Evolutionary conservation across 2,797 vertebrate species (phyloP).

Genomic region (Aeoliscus strigatus): DNA sequence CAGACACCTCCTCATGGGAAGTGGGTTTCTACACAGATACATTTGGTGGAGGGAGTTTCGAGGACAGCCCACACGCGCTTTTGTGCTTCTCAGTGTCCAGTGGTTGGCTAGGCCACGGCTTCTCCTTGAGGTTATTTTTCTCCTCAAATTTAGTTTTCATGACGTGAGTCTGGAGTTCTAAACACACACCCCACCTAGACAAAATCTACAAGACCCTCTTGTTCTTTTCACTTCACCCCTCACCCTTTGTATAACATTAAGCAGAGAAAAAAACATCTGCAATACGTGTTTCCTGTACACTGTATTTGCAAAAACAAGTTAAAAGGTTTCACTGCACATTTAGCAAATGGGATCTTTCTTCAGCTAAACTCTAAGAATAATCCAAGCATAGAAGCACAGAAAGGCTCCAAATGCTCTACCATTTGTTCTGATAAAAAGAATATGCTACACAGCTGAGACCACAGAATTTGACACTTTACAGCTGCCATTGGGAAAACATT

Average conservation of each 20-base stretch:
- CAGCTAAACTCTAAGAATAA: constrained; percentile 35
- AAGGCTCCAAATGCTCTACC: constrained; percentile 40
- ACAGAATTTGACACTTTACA: constrained; percentile 66
- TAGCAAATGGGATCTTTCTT: constrained; percentile 31
- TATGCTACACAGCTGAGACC: constrained; percentile 70
- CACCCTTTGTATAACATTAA: constrained; percentile 10
- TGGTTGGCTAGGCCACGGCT: constrained; percentile 62
- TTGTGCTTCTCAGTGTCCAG: constrained; percentile 58
- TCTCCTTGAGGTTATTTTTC: constrained; percentile 75
- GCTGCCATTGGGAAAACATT: constrained; percentile 69
- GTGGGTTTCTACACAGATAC: constrained; percentile 51
- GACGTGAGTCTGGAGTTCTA: constrained; percentile 63
- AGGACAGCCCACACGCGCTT: constrained; percentile 72
- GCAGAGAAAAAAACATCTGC: constrained; percentile 19
- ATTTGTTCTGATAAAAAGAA: constrained; percentile 64
- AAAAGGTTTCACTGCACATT: too few species aligned
- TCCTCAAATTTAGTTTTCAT: constrained; percentile 62
- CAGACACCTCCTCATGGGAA: constrained; percentile 45
- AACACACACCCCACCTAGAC: constrained; percentile 63
- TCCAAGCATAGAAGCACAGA: constrained; percentile 44
- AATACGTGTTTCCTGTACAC: too few species aligned
- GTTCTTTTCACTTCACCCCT: constrained; percentile 41
- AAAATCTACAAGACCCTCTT: constrained; percentile 51
- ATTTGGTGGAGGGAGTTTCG: constrained; percentile 46
- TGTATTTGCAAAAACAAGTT: too few species aligned